These are phyloP conservation scores for Planococcus citri DNA, from an alignment of 1,140 invertebrate genomes.

Conservation along the genomic window DNA sequence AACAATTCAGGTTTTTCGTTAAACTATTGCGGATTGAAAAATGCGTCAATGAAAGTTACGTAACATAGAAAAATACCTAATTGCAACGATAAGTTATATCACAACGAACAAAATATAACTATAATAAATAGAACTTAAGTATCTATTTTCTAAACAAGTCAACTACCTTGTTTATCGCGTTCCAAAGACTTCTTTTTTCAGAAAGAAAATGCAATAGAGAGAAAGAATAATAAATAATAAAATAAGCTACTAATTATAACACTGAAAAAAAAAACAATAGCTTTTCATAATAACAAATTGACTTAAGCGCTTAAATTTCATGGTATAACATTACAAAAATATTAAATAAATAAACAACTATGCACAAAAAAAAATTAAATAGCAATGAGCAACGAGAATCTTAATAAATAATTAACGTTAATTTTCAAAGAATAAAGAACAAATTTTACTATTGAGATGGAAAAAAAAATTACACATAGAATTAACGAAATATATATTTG, in stretches of 20 bases:
- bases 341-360: not conserved
- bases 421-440: constrained; percentile 2
- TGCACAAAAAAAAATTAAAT: not conserved
- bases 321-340: not conserved
- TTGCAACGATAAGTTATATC: constrained; percentile 7
- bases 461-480: not conserved
- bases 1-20: not conserved
- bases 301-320: not conserved
- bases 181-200: not conserved
- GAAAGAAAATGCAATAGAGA: not conserved
- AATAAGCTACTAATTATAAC: not conserved
- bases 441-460: not conserved
- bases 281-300: constrained; percentile 2
- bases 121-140: too few relatives aligned
- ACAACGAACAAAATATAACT: not conserved
- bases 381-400: not conserved
- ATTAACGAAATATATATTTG: not conserved
- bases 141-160: too few relatives aligned
- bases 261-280: not conserved
- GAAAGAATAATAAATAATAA: not conserved
- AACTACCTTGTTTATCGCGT: too few relatives aligned
- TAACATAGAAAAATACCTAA: not conserved
- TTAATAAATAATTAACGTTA: constrained; percentile 2
- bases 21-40: not conserved
- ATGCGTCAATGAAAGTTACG: not conserved